Base-by-base conservation (phyloP, 2,113 vertebrate species). In the Phycodurus eques region DNA sequence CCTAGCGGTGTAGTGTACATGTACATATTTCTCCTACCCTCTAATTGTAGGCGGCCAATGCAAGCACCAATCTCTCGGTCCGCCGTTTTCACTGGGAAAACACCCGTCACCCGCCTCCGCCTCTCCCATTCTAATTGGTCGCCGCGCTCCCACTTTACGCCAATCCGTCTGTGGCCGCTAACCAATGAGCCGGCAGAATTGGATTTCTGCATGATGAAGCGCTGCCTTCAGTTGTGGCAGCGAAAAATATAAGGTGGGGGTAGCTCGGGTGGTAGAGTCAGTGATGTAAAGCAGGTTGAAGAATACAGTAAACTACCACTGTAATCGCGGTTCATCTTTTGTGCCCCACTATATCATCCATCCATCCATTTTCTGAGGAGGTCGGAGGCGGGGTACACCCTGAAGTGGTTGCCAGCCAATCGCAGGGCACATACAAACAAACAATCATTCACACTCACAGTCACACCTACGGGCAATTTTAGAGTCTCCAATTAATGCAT, bases 131-230 rank as follows among this genome's bases (percentile, higher is more conserved):
- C 86, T 89, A 91, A 89, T 89, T 90, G 87, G 88, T 80, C 72
- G 75, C 78, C 70, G 72, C 77, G 62, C 81, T 85, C 71, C 61
- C 65, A 70, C 66, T 74, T 79, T 79, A 70, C 79, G 15, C 59
- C 59, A 17, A 88, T 87, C 80, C 74, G 80, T 87, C 87, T 82
- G 73, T 84, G 88, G 88, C 84, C 76, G 57, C 77, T 78, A 71
- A 85, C 88, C 90, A 90, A 86, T 88, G 88, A 89, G 87, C 84
- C 83, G 74, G 88, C 80, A 75, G 85, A 88, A 90, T 90, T 89
- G 83, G 76, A 88, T 90, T 91, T 87, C 84, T 86, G 87, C 88
- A 83, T 89, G 90, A 91, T 86, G 88, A 88, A 91, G 78, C 84
- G 85, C 84, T 88, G 88, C 80, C 85, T 84, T 74, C 81, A 80